A percentile compares a stretch with the other conserved stretches of the same genome.
phyloP scores from a whole-genome alignment of 2,113 vertebrate species.

The Entosphenus tridentatus region DNA sequence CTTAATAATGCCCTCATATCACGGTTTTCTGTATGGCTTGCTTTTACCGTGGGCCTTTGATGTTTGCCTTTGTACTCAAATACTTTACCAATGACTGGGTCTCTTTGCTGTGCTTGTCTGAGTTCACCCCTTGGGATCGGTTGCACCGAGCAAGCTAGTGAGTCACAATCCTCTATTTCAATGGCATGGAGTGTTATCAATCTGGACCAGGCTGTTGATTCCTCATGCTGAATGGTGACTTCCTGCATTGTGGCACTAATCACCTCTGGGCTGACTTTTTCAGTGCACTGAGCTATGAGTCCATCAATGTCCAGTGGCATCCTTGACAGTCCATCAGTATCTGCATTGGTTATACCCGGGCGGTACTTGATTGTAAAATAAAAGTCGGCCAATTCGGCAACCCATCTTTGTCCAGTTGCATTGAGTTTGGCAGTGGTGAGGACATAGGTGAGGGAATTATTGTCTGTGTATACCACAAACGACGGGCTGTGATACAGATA shows the following conservation, averaged over 20 bases:
- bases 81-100: conserved; percentile 7
- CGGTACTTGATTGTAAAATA: no score
- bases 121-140: neutral
- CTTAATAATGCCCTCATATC: no score
- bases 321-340: no score
- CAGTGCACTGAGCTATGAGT: no score
- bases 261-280: neutral
- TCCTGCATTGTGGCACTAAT: conserved; percentile 3
- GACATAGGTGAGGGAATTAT: no score
- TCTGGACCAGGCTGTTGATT: conserved; percentile 6
- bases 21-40: neutral
- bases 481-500: no score
- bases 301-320: no score
- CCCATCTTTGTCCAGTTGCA: no score
- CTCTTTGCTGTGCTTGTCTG: conserved; percentile 1
- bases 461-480: no score
- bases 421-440: no score
- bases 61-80: conserved; percentile 1
- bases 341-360: no score
- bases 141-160: neutral
- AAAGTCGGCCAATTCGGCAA: no score
- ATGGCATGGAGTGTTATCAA: neutral
- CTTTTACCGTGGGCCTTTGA: neutral
- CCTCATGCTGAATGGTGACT: neutral
- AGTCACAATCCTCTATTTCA: neutral